Conservation (phyloP, 1,140 invertebrate species). For the Megalonaias nervosa region DNA sequence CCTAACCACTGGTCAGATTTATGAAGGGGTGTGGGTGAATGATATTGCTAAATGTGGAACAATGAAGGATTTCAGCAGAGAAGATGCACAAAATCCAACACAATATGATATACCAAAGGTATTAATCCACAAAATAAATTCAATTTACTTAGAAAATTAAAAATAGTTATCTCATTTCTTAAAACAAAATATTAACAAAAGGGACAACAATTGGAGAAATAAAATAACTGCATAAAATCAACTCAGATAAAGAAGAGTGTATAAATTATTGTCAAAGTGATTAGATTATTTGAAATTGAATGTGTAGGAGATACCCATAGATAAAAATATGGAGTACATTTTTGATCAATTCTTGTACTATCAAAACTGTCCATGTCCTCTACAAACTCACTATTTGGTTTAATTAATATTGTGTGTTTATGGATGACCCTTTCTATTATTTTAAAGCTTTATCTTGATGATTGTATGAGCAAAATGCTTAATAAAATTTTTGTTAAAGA, state of each 20-base stretch:
- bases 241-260: no score
- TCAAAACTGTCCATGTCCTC: no score
- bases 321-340: no score
- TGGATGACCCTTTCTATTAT: no score
- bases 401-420: no score
- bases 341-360: no score
- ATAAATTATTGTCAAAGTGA: not conserved
- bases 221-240: not conserved
- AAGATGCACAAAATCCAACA: conserved; percentile 68
- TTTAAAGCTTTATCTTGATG: no score
- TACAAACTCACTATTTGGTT: no score
- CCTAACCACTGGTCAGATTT: conserved; percentile 69
- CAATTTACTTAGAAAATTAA: not conserved
- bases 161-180: conserved; percentile 3
- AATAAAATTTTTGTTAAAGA: no score
- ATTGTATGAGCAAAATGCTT: no score
- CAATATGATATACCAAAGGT: conserved; percentile 70
- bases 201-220: not conserved
- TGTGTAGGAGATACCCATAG: no score
- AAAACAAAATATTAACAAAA: not conserved
- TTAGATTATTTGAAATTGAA: not conserved
- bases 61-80: conserved; percentile 70
- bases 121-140: conserved; percentile 21
- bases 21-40: conserved; percentile 72
- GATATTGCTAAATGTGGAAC: conserved; percentile 70